Percentiles rank a stretch among this genome's conserved stretches.
These are phyloP conservation scores for Erythrolamprus reginae DNA, from an alignment of 2,113 vertebrate genomes.

Conservation along the genomic window DNA sequence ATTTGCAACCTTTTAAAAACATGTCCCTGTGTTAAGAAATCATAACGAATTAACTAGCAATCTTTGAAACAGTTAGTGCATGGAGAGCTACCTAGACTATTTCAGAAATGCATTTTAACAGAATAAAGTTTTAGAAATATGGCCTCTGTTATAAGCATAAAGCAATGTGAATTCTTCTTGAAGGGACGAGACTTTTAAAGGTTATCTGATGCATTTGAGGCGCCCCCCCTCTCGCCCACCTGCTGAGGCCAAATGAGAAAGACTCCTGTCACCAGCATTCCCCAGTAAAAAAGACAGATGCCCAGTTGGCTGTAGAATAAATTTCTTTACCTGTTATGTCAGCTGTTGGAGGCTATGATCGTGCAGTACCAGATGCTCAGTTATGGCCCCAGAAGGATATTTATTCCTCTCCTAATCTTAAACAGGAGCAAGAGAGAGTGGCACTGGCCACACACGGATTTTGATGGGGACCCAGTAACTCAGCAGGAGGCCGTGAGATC, in stretches of 20 bases:
- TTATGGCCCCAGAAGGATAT: slow-evolving; percentile 19
- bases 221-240: neutral
- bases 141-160: neutral
- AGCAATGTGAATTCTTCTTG: neutral
- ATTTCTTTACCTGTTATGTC: slow-evolving; percentile 31
- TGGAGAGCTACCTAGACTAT: neutral
- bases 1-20: neutral
- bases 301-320: slow-evolving; percentile 1
- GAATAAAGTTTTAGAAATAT: neutral
- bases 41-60: neutral
- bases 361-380: slow-evolving; percentile 1
- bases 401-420: slow-evolving; percentile 15
- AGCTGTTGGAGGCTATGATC: slow-evolving; percentile 13
- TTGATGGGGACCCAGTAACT: neutral
- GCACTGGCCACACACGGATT: slow-evolving; percentile 8
- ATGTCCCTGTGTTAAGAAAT: neutral
- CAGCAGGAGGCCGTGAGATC: neutral
- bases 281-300: slow-evolving; percentile 30
- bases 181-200: neutral
- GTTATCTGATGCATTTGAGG: neutral
- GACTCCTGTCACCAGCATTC: neutral
- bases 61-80: neutral
- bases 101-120: neutral
- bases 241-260: slow-evolving; percentile 6
- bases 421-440: neutral